Base-by-base conservation (phyloP, 2,797 vertebrate genomes). In the Danio tinwini region DNA sequence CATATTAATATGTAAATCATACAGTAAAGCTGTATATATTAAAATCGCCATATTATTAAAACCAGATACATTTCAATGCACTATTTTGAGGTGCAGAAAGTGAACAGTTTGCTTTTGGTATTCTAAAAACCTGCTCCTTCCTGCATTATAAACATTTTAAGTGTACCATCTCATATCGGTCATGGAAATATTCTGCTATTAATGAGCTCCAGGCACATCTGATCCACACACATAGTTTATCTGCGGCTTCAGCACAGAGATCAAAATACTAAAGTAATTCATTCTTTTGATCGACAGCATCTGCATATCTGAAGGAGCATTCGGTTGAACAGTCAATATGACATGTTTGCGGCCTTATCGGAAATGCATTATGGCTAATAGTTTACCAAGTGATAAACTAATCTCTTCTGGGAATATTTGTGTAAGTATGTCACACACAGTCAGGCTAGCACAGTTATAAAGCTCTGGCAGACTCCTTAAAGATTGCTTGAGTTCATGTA, bases 361-460 rank as follows among this genome's bases (percentile, higher is more conserved):
- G 19, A 53, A 55, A 49, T 67, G 40, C 49, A 80, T 70, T 52
- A 68, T 63, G 52, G 64, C 64, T 83, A 70, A 68, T 75, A 53
- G 80, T 82, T 85, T 82, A 85, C 72, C 6, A 50, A 67, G 50
- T 76, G 55, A 76, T 82, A 83, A 76, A 50, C 56, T 62, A 78
- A 78, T 78, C 65, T 77, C 75, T 21, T 49, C 44, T 12, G 65
- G 65, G 67, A 70, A 78, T 71, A 78, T 62, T 61, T 71, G 76
- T 62, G 55, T 52, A 78, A 42, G 49, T 29, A 12, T 70, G 65
- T 59, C 76, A 68, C 19, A 68, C 19, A 39, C 44, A 62, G 58
- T n/a, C 58, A 49, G 29, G 9, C 5, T 11, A 58, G 45, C 21
- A 61, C 29, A 72, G 42, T 14, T 73, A 6, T 53, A 44, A 14